Evolutionary conservation across 2,113 vertebrate genomes (phyloP), one percentile per base, ranked within the genome.

Genomic region (Chaetorhynchus papuensis): DNA sequence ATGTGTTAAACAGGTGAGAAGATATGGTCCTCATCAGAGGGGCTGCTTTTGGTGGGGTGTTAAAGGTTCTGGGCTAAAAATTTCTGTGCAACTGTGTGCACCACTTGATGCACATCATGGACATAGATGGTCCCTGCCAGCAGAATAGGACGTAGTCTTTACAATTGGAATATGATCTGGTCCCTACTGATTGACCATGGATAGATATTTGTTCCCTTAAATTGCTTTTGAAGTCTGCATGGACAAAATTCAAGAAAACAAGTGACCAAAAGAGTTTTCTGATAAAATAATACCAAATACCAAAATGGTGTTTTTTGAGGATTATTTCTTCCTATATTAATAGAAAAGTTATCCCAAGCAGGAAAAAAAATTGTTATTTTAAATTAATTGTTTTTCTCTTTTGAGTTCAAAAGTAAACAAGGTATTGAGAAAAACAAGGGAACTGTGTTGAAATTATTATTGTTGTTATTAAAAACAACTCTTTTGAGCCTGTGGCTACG

Each of bases 131-230:
- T 41, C 39, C 6, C 4, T 22, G 17, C 39, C 57, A 81, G 16
- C 15, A 75, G n/a, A 61, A 49, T 4, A 37, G 4, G 47, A 35
- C 0, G 0, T 26, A 12, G 18, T 52, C 37, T 64, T 33, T 27
- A 35, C 41, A 59, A 28, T 42, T 28, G 26, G 30, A 72, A 31
- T 44, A 30, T 42, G 70, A 63, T 6, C 3, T 78, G 13, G 15
- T 42, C 7, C 31, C 13, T 78, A 28, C 19, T 20, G 81, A 44
- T 3, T 27, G 54, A 24, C 31, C 23, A 8, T 11, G 28, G 35
- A 37, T 9, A 79, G 30, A 30, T 50, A 6, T 47, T 71, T 87
- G 5, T 50, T 82, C 35, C 6, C 13, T 79, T 90, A 90, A 66
- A 86, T 1, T 42, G 30, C 27, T 39, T 83, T 90, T 6, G 20